Percentiles rank a stretch among this genome's conserved stretches.
These are phyloP conservation scores for Pygoscelis adeliae DNA, from an alignment of 2,113 vertebrate species.

Conservation along the genomic window DNA sequence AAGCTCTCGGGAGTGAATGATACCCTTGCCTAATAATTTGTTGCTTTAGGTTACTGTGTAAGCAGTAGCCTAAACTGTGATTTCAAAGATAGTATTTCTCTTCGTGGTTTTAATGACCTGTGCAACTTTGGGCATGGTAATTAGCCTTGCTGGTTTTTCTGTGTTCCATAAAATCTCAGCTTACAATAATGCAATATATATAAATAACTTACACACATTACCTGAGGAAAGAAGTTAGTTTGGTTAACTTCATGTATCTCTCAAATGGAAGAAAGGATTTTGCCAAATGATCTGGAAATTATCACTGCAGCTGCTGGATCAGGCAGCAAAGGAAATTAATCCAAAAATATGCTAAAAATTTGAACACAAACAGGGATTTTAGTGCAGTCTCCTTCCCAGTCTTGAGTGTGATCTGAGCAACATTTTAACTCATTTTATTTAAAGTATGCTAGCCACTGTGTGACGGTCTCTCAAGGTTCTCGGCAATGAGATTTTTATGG, in stretches of 20 bases:
- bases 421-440: neutral
- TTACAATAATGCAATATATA: neutral
- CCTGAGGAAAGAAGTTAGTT: neutral
- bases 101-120: neutral
- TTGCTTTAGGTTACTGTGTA: neutral
- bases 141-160: neutral
- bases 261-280: neutral
- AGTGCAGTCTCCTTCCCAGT: neutral
- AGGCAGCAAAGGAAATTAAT: neutral
- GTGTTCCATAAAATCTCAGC: neutral
- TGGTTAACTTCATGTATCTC: neutral
- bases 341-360: slow-evolving; percentile 27
- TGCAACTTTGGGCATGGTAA: neutral
- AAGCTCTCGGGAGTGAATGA: neutral
- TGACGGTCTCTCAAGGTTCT: neutral
- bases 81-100: neutral
- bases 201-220: neutral
- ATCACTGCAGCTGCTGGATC: neutral
- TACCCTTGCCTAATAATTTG: neutral
- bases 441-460: neutral
- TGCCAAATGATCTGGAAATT: neutral
- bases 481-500: neutral
- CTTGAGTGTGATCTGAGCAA: neutral
- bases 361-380: neutral
- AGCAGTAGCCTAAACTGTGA: neutral